Percentiles rank a stretch among this genome's conserved stretches.
Evolutionary conservation across 2,888 invertebrate species (phyloP).

Genomic region (Drosophila diplacantha): DNA sequence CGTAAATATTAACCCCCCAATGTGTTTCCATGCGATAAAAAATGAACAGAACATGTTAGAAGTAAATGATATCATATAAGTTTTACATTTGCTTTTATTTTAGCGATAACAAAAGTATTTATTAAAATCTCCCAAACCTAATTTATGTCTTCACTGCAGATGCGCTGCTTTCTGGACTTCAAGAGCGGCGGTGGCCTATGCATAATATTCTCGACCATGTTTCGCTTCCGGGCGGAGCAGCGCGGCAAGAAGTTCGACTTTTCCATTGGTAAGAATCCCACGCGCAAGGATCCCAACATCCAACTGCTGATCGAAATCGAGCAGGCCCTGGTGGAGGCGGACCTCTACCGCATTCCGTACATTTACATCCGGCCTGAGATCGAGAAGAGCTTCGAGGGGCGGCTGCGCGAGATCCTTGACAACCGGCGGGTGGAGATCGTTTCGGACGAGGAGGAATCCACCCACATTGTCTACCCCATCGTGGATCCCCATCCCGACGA

Average conservation of each 20-base stretch:
- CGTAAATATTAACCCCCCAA: conserved; percentile 20
- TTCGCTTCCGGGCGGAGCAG: conserved; percentile 97
- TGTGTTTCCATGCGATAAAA: too few species aligned
- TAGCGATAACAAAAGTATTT: too few species aligned
- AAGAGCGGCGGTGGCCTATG: conserved; percentile 95
- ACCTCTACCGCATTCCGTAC: conserved; percentile 87
- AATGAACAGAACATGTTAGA: too few species aligned
- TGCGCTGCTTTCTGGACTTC: conserved; percentile 96
- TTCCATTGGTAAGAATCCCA: conserved; percentile 87
- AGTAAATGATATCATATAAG: too few species aligned
- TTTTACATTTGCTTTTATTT: too few species aligned
- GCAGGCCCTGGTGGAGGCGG: conserved; percentile 88
- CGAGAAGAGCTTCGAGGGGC: conserved; percentile 87
- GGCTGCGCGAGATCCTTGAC: conserved; percentile 92
- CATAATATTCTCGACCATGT: conserved; percentile 94
- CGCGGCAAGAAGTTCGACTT: conserved; percentile 97
- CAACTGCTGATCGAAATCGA: conserved; percentile 96
- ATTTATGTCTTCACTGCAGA: conserved; percentile 79
- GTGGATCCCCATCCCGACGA: conserved; percentile 93
- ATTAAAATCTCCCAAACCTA: too few species aligned
- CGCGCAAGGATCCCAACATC: conserved; percentile 92
- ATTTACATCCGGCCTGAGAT: conserved; percentile 91
- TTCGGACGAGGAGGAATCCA: conserved; percentile 88
- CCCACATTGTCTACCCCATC: conserved; percentile 92
- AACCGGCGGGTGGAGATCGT: conserved; percentile 88